These are phyloP conservation scores for Rhynchomys soricoides DNA, from an alignment of 2,113 vertebrate species.

Conservation along the genomic window DNA sequence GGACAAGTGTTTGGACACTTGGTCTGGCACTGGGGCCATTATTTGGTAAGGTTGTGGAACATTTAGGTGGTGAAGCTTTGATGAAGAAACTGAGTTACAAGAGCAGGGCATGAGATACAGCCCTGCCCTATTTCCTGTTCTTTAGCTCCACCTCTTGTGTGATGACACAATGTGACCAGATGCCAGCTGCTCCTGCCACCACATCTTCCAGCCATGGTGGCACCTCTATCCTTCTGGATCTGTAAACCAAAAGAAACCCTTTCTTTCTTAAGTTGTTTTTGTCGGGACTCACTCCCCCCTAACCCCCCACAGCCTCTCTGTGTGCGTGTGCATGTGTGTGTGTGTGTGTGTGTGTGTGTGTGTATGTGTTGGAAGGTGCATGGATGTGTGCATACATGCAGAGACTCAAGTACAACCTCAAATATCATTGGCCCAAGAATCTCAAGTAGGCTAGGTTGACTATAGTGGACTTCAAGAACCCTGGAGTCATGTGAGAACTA, in stretches of 20 bases:
- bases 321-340: no score
- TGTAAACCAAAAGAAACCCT: background rate
- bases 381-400: background rate
- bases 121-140: no score
- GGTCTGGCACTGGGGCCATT: background rate
- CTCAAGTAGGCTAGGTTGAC: background rate
- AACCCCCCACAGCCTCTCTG: no score
- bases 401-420: background rate
- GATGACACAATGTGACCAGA: background rate
- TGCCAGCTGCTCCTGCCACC: background rate
- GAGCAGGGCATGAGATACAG: background rate
- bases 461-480: background rate
- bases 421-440: background rate
- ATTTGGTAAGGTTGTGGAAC: background rate
- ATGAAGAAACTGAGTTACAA: background rate
- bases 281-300: background rate
- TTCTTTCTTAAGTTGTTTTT: background rate
- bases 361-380: background rate
- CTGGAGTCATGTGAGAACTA: conserved; percentile 26
- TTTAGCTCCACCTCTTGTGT: background rate
- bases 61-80: background rate
- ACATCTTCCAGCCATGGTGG: background rate
- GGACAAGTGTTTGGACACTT: background rate
- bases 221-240: background rate
- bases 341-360: background rate